Conservation (phyloP, 2,888 invertebrate species). For the Willowsia nigromaculata region DNA sequence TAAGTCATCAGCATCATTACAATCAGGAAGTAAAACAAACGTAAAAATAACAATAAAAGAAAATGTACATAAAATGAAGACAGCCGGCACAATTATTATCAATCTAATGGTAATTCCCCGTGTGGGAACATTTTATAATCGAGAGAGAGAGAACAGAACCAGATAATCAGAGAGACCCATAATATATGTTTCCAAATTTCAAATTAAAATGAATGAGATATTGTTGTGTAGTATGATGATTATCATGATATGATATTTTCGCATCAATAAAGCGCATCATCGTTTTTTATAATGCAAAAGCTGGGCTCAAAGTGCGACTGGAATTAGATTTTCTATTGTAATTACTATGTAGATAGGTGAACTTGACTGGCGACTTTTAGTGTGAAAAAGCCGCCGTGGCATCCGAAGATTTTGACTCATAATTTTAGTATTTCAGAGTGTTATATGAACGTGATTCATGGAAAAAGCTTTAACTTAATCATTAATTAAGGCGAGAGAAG, state of each 20-base stretch:
- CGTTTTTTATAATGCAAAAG: too few relatives aligned
- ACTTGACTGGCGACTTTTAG: background rate
- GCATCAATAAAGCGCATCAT: too few relatives aligned
- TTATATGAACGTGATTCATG: too few relatives aligned
- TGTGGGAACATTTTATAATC: background rate
- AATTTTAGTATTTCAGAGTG: too few relatives aligned
- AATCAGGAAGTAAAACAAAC: too few relatives aligned
- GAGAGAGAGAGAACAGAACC: background rate
- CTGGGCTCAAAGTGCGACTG: too few relatives aligned
- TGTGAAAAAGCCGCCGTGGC: background rate
- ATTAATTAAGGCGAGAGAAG: too few relatives aligned
- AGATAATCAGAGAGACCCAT: background rate
- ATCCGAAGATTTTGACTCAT: too few relatives aligned
- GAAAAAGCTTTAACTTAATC: too few relatives aligned
- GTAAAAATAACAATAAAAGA: background rate
- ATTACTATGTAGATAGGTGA: too few relatives aligned
- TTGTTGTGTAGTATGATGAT: background rate
- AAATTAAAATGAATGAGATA: background rate
- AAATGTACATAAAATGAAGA: background rate
- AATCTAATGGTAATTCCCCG: background rate
- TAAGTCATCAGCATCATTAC: too few relatives aligned
- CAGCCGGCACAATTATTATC: background rate
- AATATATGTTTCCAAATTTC: background rate
- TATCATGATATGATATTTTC: background rate
- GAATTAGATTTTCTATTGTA: background rate